phyloP scores from a whole-genome alignment of 2,797 vertebrate species.

The Megaceryle alcyon region DNA sequence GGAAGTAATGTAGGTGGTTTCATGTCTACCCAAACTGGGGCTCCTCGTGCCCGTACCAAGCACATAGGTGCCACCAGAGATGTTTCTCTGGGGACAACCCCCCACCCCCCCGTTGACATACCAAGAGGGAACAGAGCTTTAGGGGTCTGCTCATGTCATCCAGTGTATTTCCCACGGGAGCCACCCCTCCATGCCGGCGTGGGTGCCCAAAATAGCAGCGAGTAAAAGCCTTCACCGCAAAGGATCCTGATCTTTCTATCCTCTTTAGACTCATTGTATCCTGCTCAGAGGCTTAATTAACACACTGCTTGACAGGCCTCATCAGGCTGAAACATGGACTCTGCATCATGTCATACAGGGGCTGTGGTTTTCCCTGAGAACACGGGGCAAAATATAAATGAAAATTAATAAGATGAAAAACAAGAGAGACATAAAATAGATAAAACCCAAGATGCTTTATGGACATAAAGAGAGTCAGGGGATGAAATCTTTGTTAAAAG shows the following conservation, averaged over 20 bases:
- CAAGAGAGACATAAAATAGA: not conserved
- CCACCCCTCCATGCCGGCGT: not conserved
- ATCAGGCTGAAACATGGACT: not conserved
- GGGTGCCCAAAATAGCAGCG: not conserved
- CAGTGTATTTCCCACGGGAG: accelerated
- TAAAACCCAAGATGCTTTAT: not conserved
- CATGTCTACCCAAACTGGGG: accelerated
- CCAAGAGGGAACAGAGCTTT: not conserved
- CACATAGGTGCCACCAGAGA: not conserved
- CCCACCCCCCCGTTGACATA: not conserved
- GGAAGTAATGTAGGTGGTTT: not conserved
- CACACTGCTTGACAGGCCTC: not conserved
- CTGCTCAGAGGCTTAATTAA: not conserved
- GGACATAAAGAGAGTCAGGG: not conserved
- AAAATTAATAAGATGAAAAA: not conserved
- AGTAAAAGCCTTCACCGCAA: not conserved
- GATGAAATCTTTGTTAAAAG: not conserved
- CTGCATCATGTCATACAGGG: not conserved
- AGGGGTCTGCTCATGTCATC: not conserved
- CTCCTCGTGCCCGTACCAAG: not conserved
- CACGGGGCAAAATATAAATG: not conserved
- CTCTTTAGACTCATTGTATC: not conserved
- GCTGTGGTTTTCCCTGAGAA: not conserved
- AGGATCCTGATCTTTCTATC: not conserved
- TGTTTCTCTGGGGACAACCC: not conserved